Evolutionary conservation across 2,113 vertebrate species (phyloP), one percentile per base, ranked within the genome.

Genomic region (Chloroceryle aenea): DNA sequence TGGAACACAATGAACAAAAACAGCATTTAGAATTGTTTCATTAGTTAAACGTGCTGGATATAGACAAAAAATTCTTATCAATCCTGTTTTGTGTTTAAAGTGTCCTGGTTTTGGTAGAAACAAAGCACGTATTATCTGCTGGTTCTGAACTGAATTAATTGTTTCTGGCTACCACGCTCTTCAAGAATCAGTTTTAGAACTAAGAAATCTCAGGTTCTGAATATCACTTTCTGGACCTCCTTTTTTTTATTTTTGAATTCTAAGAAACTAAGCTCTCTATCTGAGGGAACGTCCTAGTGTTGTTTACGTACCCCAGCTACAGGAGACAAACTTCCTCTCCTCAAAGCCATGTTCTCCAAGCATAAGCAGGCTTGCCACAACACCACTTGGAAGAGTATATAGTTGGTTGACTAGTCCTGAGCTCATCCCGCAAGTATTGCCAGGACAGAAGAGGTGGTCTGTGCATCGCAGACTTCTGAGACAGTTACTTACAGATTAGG

Each of bases 1-100:
- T 72, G 11, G 69, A 85, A 87, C 85, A 40, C 69, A 91, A 78
- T 85, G 87, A 94, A 92, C 38, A 92, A 97, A 94, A 78, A 1
- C 40, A 84, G 38, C 40, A 68, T 95, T 90, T 95, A 52, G 75
- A 86, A 69, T 45, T 68, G 29, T 61, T 89, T 89, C 9, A 40
- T 68, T 90, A 84, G 47, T 59, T 93, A 88, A 90, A 38, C 63
- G 14, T 82, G 40, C 32, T 56, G 50, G 32, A 71, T 86, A 43
- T 52, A 66, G 71, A 74, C 0, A 10, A 73, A 85, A 92, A 84
- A 36, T 52, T 34, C 40, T 91, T 93, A 92, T 87, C 63, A 86
- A 67, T 36, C 66, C 38, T 84, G 30, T 81, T 81, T 83, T 63
- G 32, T 61, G 32, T 82, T 82, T 85, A 78, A 90, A 83, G 55